Base-by-base conservation (phyloP, 2,113 vertebrate genomes). In the Zapornia atra region DNA sequence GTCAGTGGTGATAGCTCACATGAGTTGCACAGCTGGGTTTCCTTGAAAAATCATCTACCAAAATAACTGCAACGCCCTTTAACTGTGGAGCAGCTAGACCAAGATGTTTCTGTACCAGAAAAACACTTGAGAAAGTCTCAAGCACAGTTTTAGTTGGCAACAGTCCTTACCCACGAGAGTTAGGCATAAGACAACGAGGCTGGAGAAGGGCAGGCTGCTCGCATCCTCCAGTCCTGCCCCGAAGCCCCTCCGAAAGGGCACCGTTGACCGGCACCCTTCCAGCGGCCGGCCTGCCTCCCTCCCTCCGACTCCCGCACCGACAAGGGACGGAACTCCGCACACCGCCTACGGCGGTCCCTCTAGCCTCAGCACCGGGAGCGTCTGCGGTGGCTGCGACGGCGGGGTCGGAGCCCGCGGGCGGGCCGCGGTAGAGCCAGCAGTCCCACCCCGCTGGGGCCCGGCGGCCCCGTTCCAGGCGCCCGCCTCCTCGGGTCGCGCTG, bases 1-100 rank as follows among this genome's bases (percentile, higher is more conserved):
- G 4, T 8, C 8, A 12, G 0, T 3, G n/a, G 24, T 4, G 1
- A 28, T 2, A 6, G 33, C 15, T 53, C 4, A 1, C 3, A 0
- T 20, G 16, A 46, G 17, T 3, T 25, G 8, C 22, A 1, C 20
- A 25, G 9, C 0, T 17, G 5, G 2, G 7, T 53, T 76, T 57
- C 38, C 59, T 25, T 34, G 10, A 71, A 46, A 42, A 59, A 59
- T 11, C 10, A 4, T 12, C 12, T 19, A 20, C 29, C 2, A 4
- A 20, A 31, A 17, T 15, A 51, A 22, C 0, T 13, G 0, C 10
- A 28, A 26, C 7, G 7, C 11, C 7, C 34, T 66, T 8, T 46
- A 15, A 24, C 6, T 36, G 12, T 4, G 29, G 20, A 64, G 36
- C 29, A 7, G 17, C 1, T 72, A 7, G 16, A 12, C 31, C 21